Evolutionary conservation across 2,113 vertebrate species (phyloP).

Genomic region (Pipa parva): DNA sequence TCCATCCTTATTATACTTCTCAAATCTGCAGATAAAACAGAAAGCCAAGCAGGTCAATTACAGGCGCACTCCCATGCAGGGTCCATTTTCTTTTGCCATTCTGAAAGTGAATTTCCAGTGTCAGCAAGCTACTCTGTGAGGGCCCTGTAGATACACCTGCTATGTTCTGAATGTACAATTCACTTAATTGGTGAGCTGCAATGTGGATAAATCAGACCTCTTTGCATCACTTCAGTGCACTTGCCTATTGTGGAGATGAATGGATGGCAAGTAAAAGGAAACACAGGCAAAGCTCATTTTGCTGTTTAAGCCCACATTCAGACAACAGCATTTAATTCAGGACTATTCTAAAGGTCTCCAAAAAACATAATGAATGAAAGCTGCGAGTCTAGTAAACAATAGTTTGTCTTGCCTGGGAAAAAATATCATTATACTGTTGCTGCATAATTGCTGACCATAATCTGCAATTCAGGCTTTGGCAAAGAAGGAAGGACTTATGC

Average conservation of each 20-base stretch:
- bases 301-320: constrained; percentile 98
- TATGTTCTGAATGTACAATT: constrained; percentile 98
- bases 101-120: constrained; percentile 79
- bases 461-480: constrained; percentile 78
- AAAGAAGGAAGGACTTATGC: constrained; percentile 75
- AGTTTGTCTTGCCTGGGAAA: constrained; percentile 83
- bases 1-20: constrained; percentile 99
- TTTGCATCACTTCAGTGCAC: constrained; percentile 99
- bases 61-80: constrained; percentile 93
- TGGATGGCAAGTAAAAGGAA: constrained; percentile 99
- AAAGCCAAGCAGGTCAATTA: constrained; percentile 99
- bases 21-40: constrained; percentile 99
- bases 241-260: constrained; percentile 97
- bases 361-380: constrained; percentile 89
- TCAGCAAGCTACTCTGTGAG: constrained; percentile 89
- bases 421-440: constrained; percentile 93
- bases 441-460: constrained; percentile 94
- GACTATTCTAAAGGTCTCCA: constrained; percentile 85
- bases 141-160: constrained; percentile 97
- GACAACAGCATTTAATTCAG: constrained; percentile 99
- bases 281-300: constrained; percentile 99
- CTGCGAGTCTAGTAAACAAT: constrained; percentile 95
- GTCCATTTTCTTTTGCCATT: constrained; percentile 86
- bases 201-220: constrained; percentile 98
- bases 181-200: constrained; percentile 99